phyloP scores from a whole-genome alignment of 2,113 vertebrate genomes.

The Columba janthina region DNA sequence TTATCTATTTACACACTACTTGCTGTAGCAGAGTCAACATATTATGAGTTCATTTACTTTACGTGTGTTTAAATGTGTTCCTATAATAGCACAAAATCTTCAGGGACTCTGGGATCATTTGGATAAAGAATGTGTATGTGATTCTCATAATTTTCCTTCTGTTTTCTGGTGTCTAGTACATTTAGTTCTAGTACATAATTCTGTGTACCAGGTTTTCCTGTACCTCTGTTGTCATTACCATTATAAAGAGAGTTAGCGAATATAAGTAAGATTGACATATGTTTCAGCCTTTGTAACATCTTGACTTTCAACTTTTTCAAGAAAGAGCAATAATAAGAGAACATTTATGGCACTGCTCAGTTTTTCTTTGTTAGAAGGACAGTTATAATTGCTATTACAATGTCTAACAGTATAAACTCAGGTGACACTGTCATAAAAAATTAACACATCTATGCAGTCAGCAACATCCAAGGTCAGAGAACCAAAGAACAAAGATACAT shows the following conservation, averaged over 20 bases:
- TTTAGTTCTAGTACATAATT: background rate
- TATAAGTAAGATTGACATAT: background rate
- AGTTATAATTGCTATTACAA: background rate
- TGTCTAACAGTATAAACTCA: background rate
- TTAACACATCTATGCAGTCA: background rate
- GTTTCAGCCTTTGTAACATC: background rate
- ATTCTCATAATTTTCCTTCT: constrained; percentile 21
- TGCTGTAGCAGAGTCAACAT: background rate
- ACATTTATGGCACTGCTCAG: background rate
- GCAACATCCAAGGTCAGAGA: background rate
- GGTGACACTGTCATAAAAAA: background rate
- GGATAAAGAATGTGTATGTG: constrained; percentile 6
- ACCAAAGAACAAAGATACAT: background rate
- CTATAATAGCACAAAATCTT: constrained; percentile 51
- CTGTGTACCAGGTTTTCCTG: background rate
- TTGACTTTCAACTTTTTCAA: background rate
- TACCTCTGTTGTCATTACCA: background rate
- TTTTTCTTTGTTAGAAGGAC: background rate
- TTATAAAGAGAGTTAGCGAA: background rate
- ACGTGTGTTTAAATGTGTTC: constrained; percentile 54
- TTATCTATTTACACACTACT: background rate
- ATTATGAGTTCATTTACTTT: constrained; percentile 61
- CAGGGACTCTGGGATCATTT: constrained; percentile 32
- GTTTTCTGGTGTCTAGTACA: background rate
- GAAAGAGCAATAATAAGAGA: background rate